Percentiles rank a stretch among this genome's conserved stretches.
Conservation (phyloP, 2,797 vertebrate species). For the Crenichthys baileyi region DNA sequence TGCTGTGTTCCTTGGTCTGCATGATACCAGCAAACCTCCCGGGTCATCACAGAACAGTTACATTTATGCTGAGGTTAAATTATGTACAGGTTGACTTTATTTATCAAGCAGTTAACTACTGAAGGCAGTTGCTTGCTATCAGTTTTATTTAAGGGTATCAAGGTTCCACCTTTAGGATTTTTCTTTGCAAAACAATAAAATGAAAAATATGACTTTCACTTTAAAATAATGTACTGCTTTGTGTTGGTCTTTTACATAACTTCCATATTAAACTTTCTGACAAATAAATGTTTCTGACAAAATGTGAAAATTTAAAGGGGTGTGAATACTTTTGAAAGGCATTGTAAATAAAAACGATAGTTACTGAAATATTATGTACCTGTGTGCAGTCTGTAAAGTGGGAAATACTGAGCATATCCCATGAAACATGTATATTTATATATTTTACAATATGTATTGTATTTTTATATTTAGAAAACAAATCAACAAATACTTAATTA, state of each 20-base stretch:
- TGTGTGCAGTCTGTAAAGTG: background rate
- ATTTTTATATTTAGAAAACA: background rate
- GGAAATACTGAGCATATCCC: background rate
- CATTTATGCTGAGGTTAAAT: background rate
- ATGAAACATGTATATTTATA: background rate
- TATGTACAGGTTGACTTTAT: background rate
- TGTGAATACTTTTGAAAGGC: background rate
- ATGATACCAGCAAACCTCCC: too few species aligned
- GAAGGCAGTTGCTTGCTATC: too few species aligned
- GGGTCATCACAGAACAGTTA: too few species aligned
- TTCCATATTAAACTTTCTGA: background rate
- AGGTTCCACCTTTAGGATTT: background rate
- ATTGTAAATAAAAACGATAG: background rate
- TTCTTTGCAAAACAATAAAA: background rate
- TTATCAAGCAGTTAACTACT: too few species aligned
- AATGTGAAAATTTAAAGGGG: background rate
- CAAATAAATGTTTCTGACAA: background rate
- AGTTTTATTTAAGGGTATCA: too few species aligned
- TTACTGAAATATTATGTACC: background rate
- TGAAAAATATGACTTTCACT: background rate
- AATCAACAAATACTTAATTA: background rate
- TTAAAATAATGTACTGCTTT: background rate
- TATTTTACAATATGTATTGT: background rate
- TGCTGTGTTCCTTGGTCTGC: too few species aligned
- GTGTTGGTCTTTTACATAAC: too few species aligned